phyloP scores from a whole-genome alignment of 2,888 invertebrate genomes.

The Caenorhabditis becei region DNA sequence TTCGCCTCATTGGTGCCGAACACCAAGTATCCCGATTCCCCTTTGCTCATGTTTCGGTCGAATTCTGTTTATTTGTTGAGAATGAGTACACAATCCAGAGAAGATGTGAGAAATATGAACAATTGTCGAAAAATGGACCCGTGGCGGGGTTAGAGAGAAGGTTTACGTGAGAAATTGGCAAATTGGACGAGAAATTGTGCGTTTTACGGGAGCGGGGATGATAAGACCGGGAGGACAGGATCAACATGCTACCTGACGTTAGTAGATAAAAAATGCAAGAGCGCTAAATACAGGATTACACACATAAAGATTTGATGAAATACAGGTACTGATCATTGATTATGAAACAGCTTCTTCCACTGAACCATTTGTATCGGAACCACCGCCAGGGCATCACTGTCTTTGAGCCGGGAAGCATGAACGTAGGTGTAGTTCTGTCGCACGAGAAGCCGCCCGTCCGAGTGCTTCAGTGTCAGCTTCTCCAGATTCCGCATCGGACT shows the following conservation, averaged over 20 bases:
- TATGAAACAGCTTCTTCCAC: conserved; percentile 35
- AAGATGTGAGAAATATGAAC: conserved; percentile 22
- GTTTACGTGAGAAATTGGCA: not conserved
- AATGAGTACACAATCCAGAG: conserved; percentile 37
- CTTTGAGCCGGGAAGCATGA: conserved; percentile 29
- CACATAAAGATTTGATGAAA: not conserved
- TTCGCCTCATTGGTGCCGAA: conserved; percentile 28
- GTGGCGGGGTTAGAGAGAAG: not conserved
- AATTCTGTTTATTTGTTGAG: conserved; percentile 36
- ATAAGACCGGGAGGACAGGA: too few relatives aligned
- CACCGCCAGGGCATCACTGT: conserved; percentile 54
- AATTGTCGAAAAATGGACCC: conserved; percentile 3
- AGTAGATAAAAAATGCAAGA: not conserved
- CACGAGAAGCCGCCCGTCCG: conserved; percentile 59
- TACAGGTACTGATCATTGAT: not conserved
- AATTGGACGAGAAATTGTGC: not conserved
- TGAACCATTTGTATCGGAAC: conserved; percentile 62
- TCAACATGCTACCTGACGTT: too few relatives aligned
- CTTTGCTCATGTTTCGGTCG: conserved; percentile 15
- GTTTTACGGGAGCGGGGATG: too few relatives aligned
- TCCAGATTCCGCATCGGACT: conserved; percentile 59
- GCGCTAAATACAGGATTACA: too few relatives aligned
- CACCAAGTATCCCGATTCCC: not conserved
- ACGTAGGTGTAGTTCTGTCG: conserved; percentile 66
- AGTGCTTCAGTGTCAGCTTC: conserved; percentile 65